Evolutionary conservation across 1,140 invertebrate genomes (phyloP), one percentile per base, ranked within the genome.

Genomic region (Gonioctena quinquepunctata): DNA sequence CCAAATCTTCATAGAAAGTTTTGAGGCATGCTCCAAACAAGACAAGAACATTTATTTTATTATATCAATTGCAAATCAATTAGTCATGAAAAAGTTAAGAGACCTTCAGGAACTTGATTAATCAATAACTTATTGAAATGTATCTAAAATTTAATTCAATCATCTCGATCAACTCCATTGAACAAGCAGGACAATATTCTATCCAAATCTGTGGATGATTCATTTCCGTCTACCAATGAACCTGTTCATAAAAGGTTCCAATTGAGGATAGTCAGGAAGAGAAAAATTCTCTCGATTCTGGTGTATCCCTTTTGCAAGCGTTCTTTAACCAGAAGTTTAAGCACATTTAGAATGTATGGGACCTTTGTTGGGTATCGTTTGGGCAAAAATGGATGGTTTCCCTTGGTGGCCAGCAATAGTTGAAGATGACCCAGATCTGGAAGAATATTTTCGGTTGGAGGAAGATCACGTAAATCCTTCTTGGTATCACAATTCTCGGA

Each of bases 361-460:
- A n/a, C n/a, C n/a, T n/a, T n/a, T n/a, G n/a, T n/a, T n/a, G n/a
- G n/a, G 90, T 42, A 60, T 92, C 49, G 90, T 92, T 0, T 90
- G 89, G 87, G 90, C 87, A 3, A 85, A 83, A 26, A 69, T 88
- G 27, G 73, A 81, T 1, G 88, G 89, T 23, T 91, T 85, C 83
- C 90, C 90, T 23, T 91, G 89, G 89, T 92, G 90, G 90, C 91
- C 91, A 13, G 90, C 86, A 3, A 90, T 93, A 84, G 86, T 92
- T 3, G 90, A 92, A 49, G 89, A 91, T 80, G 87, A 88, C 79
- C 90, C 90, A 1, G 88, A 91, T 68, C 85, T 84, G 1, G 85
- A 89, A 50, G 81, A 82, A 28, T 93, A 85, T 77, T 92, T 88
- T 68, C 85, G 85, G 85, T 76, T 88, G 2, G 79, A 85, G 54